Evolutionary conservation across 2,888 invertebrate genomes (phyloP).

Genomic region (Rhopalosiphum nymphaeae): DNA sequence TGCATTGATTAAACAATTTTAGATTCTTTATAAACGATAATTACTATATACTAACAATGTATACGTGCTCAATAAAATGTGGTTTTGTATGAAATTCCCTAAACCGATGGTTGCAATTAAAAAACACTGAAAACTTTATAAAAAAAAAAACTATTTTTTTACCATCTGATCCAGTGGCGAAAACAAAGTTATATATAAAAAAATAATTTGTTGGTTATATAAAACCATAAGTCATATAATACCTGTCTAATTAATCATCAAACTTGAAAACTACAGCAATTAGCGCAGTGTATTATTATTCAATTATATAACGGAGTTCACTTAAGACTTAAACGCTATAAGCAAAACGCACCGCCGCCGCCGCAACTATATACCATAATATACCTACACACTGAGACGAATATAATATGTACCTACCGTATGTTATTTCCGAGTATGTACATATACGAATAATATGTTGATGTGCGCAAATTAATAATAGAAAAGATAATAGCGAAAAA

Average conservation of each 20-base stretch:
- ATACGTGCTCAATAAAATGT: not conserved
- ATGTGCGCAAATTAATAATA: not conserved
- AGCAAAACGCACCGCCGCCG: not conserved
- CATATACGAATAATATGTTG: not conserved
- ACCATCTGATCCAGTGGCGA: not conserved
- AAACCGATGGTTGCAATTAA: not conserved
- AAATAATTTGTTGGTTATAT: not conserved
- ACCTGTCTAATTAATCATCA: constrained; percentile 7
- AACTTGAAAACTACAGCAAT: not conserved
- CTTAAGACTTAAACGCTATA: not conserved
- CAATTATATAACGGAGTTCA: not conserved
- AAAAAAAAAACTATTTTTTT: not conserved
- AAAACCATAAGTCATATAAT: not conserved
- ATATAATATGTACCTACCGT: not conserved
- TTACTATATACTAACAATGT: not conserved
- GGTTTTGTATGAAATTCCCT: not conserved
- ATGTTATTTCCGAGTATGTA: not conserved
- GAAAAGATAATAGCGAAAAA: not conserved
- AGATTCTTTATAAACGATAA: not conserved
- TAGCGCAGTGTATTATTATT: not conserved
- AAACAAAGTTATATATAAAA: not conserved
- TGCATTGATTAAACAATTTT: not conserved
- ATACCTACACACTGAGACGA: not conserved
- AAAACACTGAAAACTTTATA: not conserved
- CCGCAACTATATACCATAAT: not conserved